A percentile compares a stretch with the other conserved stretches of the same genome.
Conservation (phyloP, 2,113 vertebrate species). For the Silurus asotus region DNA sequence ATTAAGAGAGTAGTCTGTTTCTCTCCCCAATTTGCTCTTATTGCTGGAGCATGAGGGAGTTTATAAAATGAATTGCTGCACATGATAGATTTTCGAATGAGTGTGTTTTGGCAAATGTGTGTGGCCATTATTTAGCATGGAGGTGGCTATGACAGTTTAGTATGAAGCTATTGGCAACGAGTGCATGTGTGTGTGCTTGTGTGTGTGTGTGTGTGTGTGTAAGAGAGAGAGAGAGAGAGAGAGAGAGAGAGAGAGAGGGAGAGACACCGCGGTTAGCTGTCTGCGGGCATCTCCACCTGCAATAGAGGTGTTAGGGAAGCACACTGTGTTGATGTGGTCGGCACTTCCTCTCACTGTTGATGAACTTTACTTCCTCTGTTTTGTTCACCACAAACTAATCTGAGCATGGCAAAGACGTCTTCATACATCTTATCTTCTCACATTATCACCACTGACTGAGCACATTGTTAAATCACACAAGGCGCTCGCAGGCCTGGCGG, state of each 20-base stretch:
- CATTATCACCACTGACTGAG: constrained; percentile 48
- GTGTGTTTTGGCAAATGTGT: neutral
- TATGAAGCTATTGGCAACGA: neutral
- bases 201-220: constrained; percentile 6
- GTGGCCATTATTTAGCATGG: neutral
- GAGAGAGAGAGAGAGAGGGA: neutral
- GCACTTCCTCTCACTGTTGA: constrained; percentile 43
- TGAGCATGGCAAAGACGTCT: constrained; percentile 30
- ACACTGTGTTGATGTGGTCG: constrained; percentile 50
- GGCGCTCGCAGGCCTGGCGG: neutral
- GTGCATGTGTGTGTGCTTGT: neutral
- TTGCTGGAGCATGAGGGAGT: constrained; percentile 40
- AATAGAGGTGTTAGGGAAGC: constrained; percentile 36
- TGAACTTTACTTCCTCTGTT: constrained; percentile 52
- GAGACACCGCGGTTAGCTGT: constrained; percentile 49
- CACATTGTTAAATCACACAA: constrained; percentile 9
- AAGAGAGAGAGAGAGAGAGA: neutral
- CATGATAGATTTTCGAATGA: neutral
- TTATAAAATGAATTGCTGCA: neutral
- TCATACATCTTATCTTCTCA: constrained; percentile 45
- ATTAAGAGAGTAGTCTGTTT: constrained; percentile 56
- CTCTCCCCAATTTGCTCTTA: constrained; percentile 56
- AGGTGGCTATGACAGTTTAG: neutral
- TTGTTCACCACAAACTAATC: constrained; percentile 53
- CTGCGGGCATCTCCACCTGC: constrained; percentile 45